Percentiles rank a stretch among this genome's conserved stretches.
Conservation (phyloP, 2,113 vertebrate species). For the Grus americana region DNA sequence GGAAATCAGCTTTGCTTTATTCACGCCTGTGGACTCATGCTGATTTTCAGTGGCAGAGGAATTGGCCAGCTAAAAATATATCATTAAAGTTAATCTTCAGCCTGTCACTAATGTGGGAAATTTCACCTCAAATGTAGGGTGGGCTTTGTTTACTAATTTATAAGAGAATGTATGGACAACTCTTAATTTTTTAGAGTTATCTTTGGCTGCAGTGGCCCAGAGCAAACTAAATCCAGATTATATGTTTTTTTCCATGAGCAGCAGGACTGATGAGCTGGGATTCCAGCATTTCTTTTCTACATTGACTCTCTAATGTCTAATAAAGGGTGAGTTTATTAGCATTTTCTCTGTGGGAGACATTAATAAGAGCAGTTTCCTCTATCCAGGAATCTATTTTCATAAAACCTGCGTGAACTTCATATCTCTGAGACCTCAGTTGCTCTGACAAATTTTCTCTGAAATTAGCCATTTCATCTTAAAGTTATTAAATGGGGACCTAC, state of each 20-base stretch:
- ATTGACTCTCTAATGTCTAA: neutral
- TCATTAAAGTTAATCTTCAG: neutral
- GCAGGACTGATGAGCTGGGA: neutral
- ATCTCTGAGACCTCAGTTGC: neutral
- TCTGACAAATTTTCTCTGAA: constrained; percentile 9
- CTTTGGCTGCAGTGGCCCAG: neutral
- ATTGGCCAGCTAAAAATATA: neutral
- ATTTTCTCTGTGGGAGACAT: constrained; percentile 20
- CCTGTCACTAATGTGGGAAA: neutral
- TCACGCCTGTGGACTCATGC: neutral
- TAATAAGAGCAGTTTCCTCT: constrained; percentile 1
- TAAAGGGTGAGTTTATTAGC: constrained; percentile 24
- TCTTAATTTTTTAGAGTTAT: neutral
- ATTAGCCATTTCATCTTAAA: neutral
- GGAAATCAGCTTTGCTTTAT: constrained; percentile 8
- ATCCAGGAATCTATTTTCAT: constrained; percentile 16
- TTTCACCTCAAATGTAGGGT: neutral
- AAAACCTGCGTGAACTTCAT: neutral
- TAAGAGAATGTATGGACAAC: neutral
- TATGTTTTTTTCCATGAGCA: neutral
- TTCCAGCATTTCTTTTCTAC: neutral
- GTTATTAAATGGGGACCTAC: neutral
- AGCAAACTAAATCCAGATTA: constrained; percentile 7
- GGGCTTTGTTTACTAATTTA: neutral
- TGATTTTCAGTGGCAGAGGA: neutral